Percentiles rank a stretch among this genome's conserved stretches.
phyloP scores from a whole-genome alignment of 2,888 invertebrate genomes.

The Stramonita haemastoma region DNA sequence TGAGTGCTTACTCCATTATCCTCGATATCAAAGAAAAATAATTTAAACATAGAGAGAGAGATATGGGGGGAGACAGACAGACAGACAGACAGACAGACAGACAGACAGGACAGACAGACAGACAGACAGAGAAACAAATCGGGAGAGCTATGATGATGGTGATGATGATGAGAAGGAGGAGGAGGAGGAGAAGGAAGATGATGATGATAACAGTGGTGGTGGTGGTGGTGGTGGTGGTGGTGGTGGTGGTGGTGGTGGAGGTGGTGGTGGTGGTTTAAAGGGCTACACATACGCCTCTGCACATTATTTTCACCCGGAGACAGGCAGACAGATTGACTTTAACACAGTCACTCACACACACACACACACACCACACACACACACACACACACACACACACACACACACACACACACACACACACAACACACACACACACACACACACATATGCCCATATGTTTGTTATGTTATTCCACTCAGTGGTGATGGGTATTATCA shows the following conservation, averaged over 20 bases:
- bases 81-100: background rate
- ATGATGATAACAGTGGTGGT: background rate
- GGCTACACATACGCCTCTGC: background rate
- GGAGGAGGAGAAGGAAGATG: background rate
- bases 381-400: background rate
- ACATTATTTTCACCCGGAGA: background rate
- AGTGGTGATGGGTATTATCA: too few species aligned
- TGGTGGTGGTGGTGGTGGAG: background rate
- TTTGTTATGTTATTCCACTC: too few species aligned
- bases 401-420: background rate
- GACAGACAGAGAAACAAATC: too few species aligned
- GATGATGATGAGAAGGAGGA: too few species aligned
- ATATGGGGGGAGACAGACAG: too few species aligned
- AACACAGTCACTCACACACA: background rate
- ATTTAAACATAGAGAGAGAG: too few species aligned
- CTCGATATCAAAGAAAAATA: too few species aligned
- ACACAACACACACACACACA: background rate
- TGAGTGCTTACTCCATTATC: too few species aligned
- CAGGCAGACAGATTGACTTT: background rate
- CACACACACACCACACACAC: conserved; percentile 5
- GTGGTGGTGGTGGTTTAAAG: background rate
- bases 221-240: background rate
- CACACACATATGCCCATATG: background rate
- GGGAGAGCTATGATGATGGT: too few species aligned
- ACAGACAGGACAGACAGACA: too few species aligned